A percentile compares a stretch with the other conserved stretches of the same genome.
These are phyloP conservation scores for Cenopis cana DNA, from an alignment of 2,888 invertebrate species.

Conservation along the genomic window DNA sequence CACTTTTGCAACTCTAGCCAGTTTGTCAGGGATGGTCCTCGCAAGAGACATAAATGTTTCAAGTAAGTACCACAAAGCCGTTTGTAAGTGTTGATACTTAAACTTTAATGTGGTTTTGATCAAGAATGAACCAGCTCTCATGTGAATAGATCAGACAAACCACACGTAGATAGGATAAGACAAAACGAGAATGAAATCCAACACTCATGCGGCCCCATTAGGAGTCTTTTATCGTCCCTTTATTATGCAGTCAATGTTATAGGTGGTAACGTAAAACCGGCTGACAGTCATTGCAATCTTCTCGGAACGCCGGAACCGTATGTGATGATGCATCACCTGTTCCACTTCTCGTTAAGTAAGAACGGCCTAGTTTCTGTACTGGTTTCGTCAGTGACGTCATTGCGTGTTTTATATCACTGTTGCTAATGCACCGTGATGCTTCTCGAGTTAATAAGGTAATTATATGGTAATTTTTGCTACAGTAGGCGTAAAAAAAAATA, in stretches of 20 bases:
- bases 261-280: conserved; percentile 33
- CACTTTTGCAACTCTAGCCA: too few relatives aligned
- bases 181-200: conserved; percentile 8
- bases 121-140: background rate
- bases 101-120: background rate
- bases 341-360: conserved; percentile 40
- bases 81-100: too few relatives aligned
- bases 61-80: too few relatives aligned
- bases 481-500: too few relatives aligned
- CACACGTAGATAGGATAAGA: background rate
- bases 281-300: conserved; percentile 22
- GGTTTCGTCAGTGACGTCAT: conserved; percentile 40
- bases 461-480: background rate
- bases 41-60: too few relatives aligned
- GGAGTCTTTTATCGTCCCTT: background rate
- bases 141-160: background rate
- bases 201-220: conserved; percentile 11
- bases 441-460: conserved; percentile 10
- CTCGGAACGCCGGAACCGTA: conserved; percentile 28
- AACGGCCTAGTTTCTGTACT: conserved; percentile 37
- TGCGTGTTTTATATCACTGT: conserved; percentile 20
- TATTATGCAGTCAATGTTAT: conserved; percentile 31
- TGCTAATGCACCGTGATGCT: conserved; percentile 26
- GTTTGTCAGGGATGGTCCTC: too few relatives aligned
- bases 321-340: conserved; percentile 43